A percentile compares a stretch with the other conserved stretches of the same genome.
Conservation (phyloP, 2,797 vertebrate species). For the Thalassophryne amazonica region DNA sequence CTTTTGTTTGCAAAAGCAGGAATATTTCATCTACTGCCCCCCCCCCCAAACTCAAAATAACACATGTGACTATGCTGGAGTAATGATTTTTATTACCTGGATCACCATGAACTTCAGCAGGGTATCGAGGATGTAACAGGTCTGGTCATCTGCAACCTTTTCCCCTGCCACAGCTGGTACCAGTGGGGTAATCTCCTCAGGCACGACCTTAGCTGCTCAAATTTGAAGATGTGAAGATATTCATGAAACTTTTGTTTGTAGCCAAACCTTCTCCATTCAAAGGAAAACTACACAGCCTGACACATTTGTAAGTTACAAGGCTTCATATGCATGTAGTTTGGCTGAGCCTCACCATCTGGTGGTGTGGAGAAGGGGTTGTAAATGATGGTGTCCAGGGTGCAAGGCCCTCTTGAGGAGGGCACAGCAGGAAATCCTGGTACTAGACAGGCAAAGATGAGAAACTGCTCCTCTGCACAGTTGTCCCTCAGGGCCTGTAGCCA, state of each 20-base stretch:
- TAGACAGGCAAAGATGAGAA: conserved; percentile 94
- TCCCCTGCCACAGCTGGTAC: conserved; percentile 89
- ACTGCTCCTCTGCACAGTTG: conserved; percentile 94
- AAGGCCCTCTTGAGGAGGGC: conserved; percentile 87
- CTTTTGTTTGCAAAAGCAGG: no score
- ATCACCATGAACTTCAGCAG: conserved; percentile 95
- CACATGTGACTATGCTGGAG: no score
- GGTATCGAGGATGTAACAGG: conserved; percentile 92
- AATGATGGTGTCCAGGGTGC: conserved; percentile 94
- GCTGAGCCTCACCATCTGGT: conserved; percentile 83
- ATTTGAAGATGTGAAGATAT: conserved; percentile 7
- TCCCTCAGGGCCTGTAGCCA: conserved; percentile 97
- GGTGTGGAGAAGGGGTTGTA: conserved; percentile 80
- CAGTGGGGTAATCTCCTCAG: conserved; percentile 94
- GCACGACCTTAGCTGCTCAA: conserved; percentile 88
- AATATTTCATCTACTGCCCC: no score
- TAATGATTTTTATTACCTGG: conserved; percentile 80
- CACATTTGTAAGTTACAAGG: neutral
- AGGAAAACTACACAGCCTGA: neutral
- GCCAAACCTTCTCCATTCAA: neutral
- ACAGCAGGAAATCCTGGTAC: conserved; percentile 95
- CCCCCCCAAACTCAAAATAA: no score
- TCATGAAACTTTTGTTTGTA: neutral
- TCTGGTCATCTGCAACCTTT: conserved; percentile 92
- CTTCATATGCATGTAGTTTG: neutral